phyloP scores from a whole-genome alignment of 2,797 vertebrate genomes.

The Oryzias dopingdopingensis region DNA sequence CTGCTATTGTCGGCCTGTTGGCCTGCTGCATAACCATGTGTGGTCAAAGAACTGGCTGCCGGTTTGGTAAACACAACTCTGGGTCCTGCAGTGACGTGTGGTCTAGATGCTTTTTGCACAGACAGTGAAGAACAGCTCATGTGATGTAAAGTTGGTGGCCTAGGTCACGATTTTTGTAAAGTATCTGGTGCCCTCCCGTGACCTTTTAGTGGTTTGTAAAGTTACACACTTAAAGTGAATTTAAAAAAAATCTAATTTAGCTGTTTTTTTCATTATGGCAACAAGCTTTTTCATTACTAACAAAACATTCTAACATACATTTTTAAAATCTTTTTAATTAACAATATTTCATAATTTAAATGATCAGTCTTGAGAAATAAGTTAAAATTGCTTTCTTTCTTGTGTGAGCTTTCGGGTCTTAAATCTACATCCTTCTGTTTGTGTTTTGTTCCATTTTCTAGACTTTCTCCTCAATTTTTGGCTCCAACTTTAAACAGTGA shows the following conservation, averaged over 20 bases:
- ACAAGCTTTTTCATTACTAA: no score
- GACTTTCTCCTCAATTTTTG: no score
- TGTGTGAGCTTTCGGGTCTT: no score
- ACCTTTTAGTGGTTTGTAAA: not conserved
- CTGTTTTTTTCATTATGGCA: no score
- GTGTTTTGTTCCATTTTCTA: no score
- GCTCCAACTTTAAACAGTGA: no score
- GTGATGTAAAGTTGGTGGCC: conserved; percentile 35
- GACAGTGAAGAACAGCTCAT: conserved; percentile 17
- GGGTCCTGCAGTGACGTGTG: conserved; percentile 43
- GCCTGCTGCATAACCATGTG: conserved; percentile 55
- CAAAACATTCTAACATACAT: not conserved
- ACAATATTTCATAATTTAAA: not conserved
- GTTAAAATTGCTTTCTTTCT: no score
- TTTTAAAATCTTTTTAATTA: not conserved
- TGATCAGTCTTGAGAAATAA: not conserved
- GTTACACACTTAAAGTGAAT: no score
- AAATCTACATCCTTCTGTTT: no score
- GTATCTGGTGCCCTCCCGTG: conserved; percentile 21
- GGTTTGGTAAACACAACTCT: conserved; percentile 59
- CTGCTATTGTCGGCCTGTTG: conserved; percentile 65
- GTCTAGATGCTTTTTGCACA: conserved; percentile 41
- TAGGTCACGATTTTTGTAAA: conserved; percentile 12
- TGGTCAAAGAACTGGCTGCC: conserved; percentile 60
- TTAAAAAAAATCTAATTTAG: no score